These are phyloP conservation scores for Eriocheir sinensis DNA, from an alignment of 1,140 invertebrate genomes.

Conservation along the genomic window DNA sequence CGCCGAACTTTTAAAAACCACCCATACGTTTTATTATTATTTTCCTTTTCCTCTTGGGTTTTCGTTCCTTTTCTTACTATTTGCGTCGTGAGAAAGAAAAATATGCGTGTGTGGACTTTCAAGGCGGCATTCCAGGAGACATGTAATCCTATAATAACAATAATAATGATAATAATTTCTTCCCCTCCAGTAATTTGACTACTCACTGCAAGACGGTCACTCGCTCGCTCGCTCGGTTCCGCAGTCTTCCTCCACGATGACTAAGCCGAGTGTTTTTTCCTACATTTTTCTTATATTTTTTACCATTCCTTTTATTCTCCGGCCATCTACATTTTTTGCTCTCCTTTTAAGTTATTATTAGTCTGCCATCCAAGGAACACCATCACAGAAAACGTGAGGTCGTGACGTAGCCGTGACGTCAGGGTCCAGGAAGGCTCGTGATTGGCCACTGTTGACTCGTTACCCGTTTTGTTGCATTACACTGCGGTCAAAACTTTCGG, in stretches of 20 bases:
- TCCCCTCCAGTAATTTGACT: background rate
- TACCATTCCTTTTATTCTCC: background rate
- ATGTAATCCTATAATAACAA: background rate
- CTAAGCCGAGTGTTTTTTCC: background rate
- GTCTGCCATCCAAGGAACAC: background rate
- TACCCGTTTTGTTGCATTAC: background rate
- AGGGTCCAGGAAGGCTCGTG: background rate
- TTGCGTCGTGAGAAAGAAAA: too few species aligned
- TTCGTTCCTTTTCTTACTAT: too few species aligned
- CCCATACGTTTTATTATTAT: too few species aligned
- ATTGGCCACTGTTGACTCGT: background rate
- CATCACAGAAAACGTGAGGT: background rate
- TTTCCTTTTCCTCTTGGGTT: too few species aligned
- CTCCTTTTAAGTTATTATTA: background rate
- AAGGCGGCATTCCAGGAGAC: too few species aligned
- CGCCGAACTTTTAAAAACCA: too few species aligned
- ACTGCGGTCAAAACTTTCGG: background rate
- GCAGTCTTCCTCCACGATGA: background rate
- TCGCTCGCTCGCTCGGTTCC: too few species aligned
- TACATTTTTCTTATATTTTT: constrained; percentile 5
- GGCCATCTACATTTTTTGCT: background rate
- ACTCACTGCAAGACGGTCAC: background rate
- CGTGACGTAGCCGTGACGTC: background rate
- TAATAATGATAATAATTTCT: too few species aligned
- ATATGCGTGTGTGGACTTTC: too few species aligned